A percentile compares a stretch with the other conserved stretches of the same genome.
These are phyloP conservation scores for Agrilus biguttatus DNA, from an alignment of 2,888 invertebrate genomes.

Conservation along the genomic window DNA sequence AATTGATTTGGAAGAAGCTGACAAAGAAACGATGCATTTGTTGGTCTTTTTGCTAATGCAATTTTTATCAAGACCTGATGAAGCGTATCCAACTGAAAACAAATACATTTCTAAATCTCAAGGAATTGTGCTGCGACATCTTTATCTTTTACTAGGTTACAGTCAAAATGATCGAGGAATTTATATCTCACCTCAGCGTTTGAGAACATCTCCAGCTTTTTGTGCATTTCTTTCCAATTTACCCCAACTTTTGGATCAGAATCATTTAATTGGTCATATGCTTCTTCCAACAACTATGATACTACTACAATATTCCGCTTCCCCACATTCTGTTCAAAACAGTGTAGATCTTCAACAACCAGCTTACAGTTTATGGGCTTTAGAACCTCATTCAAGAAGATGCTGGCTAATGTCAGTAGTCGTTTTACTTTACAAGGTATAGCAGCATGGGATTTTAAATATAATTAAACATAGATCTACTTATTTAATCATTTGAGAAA, in stretches of 20 bases:
- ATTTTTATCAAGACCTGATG: conserved; percentile 72
- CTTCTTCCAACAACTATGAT: conserved; percentile 74
- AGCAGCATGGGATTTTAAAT: not conserved
- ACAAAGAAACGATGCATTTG: conserved; percentile 89
- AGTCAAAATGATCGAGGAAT: conserved; percentile 83
- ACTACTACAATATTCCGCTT: conserved; percentile 70
- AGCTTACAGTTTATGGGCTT: conserved; percentile 73
- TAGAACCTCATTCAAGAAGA: conserved; percentile 75
- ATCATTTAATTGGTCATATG: conserved; percentile 83
- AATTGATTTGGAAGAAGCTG: conserved; percentile 87
- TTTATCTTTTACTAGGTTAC: conserved; percentile 86
- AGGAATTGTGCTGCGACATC: conserved; percentile 76
- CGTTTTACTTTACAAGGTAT: conserved; percentile 89
- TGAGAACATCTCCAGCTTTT: conserved; percentile 86
- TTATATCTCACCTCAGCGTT: conserved; percentile 72
- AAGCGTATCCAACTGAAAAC: conserved; percentile 77
- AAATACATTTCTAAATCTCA: conserved; percentile 67
- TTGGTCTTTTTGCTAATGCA: conserved; percentile 94
- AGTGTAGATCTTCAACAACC: conserved; percentile 45
- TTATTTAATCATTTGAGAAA: too few relatives aligned
- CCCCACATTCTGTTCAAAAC: conserved; percentile 46
- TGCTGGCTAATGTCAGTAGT: conserved; percentile 90
- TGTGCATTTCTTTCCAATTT: conserved; percentile 90
- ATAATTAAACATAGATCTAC: not conserved
- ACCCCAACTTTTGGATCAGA: conserved; percentile 89